These are phyloP conservation scores for Zootermopsis nevadensis DNA, from an alignment of 2,888 invertebrate genomes.

Conservation along the genomic window DNA sequence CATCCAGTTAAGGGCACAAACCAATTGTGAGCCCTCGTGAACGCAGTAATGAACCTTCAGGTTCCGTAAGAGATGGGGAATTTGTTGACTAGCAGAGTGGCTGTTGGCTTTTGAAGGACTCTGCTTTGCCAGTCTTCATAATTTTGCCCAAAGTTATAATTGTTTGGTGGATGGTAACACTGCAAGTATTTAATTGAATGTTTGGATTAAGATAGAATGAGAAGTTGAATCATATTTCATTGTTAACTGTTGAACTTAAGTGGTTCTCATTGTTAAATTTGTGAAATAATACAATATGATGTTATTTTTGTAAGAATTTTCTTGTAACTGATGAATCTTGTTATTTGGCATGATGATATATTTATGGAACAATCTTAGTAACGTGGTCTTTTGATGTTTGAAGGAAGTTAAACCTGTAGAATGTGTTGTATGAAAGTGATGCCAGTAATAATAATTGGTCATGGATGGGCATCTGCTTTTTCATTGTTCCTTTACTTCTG, in stretches of 20 bases:
- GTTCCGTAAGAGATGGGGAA: too few relatives aligned
- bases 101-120: too few relatives aligned
- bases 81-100: too few relatives aligned
- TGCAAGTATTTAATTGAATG: neutral
- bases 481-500: neutral
- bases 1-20: too few relatives aligned
- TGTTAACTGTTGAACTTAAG: neutral
- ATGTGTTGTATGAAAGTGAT: neutral
- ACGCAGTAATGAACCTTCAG: too few relatives aligned
- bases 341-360: neutral
- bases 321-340: constrained; percentile 5
- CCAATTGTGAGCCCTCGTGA: too few relatives aligned
- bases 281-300: neutral
- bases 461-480: neutral
- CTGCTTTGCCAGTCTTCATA: too few relatives aligned
- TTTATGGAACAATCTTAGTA: neutral
- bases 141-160: too few relatives aligned
- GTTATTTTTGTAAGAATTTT: constrained; percentile 2
- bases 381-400: neutral
- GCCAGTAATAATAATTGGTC: neutral
- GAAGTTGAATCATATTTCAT: neutral
- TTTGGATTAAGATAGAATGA: neutral
- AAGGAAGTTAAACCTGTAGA: neutral
- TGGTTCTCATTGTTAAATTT: neutral
- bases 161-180: too few relatives aligned